Evolutionary conservation across 2,888 invertebrate species (phyloP).

Genomic region (Caenorhabditis sp.): DNA sequence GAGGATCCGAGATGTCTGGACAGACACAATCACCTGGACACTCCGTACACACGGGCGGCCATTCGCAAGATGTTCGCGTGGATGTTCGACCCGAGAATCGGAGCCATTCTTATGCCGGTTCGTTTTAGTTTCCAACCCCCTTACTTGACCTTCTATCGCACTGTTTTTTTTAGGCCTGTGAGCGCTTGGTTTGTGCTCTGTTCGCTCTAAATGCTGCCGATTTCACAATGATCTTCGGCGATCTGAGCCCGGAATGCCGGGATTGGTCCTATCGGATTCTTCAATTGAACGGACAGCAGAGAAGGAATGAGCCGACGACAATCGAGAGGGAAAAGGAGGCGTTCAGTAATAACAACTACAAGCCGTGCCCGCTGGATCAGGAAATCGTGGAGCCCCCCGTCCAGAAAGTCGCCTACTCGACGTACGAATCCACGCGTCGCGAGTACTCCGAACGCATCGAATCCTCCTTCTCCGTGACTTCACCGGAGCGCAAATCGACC

Average conservation of each 20-base stretch:
- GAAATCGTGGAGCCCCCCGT: constrained; percentile 2
- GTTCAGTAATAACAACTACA: constrained; percentile 52
- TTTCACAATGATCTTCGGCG: constrained; percentile 47
- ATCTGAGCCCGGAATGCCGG: constrained; percentile 31
- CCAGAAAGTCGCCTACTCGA: background rate
- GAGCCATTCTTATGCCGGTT: constrained; percentile 56
- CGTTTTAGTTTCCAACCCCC: constrained; percentile 1
- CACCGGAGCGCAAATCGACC: constrained; percentile 25
- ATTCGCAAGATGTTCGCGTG: constrained; percentile 52
- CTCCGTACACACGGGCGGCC: constrained; percentile 28
- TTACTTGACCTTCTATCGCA: no score
- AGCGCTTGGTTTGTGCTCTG: constrained; percentile 44
- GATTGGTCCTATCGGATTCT: constrained; percentile 55
- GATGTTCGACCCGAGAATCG: constrained; percentile 54
- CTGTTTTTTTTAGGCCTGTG: constrained; percentile 43
- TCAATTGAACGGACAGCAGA: constrained; percentile 45
- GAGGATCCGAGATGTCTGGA: constrained; percentile 39
- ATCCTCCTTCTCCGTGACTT: background rate
- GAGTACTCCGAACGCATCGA: background rate
- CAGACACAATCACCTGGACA: constrained; percentile 24
- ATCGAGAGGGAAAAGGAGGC: background rate
- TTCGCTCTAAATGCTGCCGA: constrained; percentile 55
- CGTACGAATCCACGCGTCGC: constrained; percentile 7
- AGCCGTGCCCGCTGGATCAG: constrained; percentile 16
- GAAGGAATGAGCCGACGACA: background rate